Evolutionary conservation across 2,113 vertebrate species (phyloP).

Genomic region (Eolophus roseicapilla): DNA sequence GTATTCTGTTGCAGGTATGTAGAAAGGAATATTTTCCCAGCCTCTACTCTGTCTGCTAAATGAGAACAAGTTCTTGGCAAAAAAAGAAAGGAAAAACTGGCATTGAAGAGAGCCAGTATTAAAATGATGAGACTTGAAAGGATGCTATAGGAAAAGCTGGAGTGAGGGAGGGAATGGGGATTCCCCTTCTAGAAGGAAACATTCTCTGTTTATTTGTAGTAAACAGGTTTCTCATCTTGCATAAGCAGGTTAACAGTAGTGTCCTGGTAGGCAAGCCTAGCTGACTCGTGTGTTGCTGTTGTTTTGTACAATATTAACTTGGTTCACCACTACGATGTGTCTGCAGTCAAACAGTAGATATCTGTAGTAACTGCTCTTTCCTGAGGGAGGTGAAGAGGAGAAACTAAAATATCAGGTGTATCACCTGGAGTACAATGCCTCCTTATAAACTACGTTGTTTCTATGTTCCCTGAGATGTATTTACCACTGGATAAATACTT

Average conservation of each 20-base stretch:
- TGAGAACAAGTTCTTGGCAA: slow-evolving; percentile 24
- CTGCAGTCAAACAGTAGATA: not conserved
- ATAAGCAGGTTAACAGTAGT: not conserved
- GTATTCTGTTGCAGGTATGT: not conserved
- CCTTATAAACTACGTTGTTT: not conserved
- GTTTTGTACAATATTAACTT: not conserved
- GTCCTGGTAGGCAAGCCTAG: not conserved
- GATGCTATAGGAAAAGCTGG: not conserved
- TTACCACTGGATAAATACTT: not conserved
- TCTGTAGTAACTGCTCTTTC: not conserved
- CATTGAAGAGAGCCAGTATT: not conserved
- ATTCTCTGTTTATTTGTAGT: not conserved
- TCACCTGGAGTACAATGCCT: not conserved
- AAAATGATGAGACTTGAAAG: not conserved
- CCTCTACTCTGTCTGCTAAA: not conserved
- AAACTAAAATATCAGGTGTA: not conserved
- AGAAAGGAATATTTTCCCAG: not conserved
- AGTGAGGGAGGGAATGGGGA: not conserved
- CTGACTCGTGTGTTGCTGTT: not conserved
- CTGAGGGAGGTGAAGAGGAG: not conserved
- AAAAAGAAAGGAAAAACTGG: slow-evolving; percentile 8
- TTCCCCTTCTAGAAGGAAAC: slow-evolving; percentile 11
- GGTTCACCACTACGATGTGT: not conserved
- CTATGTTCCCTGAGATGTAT: not conserved
- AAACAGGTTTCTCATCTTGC: not conserved